A percentile compares a stretch with the other conserved stretches of the same genome.
phyloP scores from a whole-genome alignment of 1,140 invertebrate genomes.

The Teleopsis dalmanni region DNA sequence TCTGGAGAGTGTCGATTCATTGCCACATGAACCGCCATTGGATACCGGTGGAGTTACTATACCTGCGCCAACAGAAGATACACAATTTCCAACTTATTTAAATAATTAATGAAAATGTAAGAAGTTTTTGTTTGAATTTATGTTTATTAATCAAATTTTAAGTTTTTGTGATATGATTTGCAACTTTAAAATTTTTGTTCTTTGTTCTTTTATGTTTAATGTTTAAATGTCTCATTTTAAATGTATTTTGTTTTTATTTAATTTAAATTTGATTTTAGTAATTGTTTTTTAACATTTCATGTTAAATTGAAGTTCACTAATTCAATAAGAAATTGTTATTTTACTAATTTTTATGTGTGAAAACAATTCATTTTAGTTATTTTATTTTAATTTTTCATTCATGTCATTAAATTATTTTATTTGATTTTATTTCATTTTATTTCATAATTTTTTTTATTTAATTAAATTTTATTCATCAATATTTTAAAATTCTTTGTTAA shows the following conservation, averaged over 20 bases:
- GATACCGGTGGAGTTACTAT: slow-evolving; percentile 59
- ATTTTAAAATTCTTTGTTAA: slow-evolving; percentile 1
- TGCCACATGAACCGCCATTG: slow-evolving; percentile 48
- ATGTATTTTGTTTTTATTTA: too few species aligned
- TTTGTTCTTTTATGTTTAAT: too few species aligned
- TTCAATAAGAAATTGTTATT: too few species aligned
- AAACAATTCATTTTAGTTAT: too few species aligned
- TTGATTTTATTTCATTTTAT: background rate
- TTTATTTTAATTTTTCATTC: too few species aligned
- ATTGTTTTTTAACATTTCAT: too few species aligned
- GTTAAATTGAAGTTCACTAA: too few species aligned
- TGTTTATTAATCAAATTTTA: background rate
- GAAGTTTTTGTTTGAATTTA: slow-evolving; percentile 1
- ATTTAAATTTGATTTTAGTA: too few species aligned
- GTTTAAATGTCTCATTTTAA: too few species aligned
- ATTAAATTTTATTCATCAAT: slow-evolving; percentile 4
- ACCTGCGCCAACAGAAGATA: slow-evolving; percentile 49
- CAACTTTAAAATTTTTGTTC: slow-evolving; percentile 2
- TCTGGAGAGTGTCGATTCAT: slow-evolving; percentile 42
- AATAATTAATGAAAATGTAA: slow-evolving; percentile 17
- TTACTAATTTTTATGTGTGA: too few species aligned
- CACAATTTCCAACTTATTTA: slow-evolving; percentile 33
- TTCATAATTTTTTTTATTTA: background rate
- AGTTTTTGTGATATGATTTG: slow-evolving; percentile 10
- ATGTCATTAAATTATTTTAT: too few species aligned